phyloP scores from a whole-genome alignment of 2,797 vertebrate species.

The Lateolabrax maculatus region DNA sequence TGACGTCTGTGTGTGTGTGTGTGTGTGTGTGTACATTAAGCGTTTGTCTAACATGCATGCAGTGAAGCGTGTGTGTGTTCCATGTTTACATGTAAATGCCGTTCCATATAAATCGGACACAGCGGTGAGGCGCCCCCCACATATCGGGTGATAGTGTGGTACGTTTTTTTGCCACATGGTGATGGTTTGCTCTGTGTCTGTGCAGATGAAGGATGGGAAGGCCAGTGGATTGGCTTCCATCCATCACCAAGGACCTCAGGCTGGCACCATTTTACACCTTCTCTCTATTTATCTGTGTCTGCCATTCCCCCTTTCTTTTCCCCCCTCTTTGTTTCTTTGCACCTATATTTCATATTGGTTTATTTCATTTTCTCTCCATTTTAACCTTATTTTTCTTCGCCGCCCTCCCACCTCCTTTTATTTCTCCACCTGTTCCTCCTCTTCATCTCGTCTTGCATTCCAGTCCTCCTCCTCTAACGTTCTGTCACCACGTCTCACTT shows the following conservation, averaged over 20 bases:
- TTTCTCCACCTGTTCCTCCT: slow-evolving; percentile 11
- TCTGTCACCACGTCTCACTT: slow-evolving; percentile 13
- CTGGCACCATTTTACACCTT: slow-evolving; percentile 46
- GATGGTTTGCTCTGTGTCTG: slow-evolving; percentile 38
- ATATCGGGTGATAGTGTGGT: slow-evolving; percentile 6
- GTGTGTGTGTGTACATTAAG: slow-evolving; percentile 16
- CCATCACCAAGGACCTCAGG: slow-evolving; percentile 52
- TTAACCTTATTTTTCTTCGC: slow-evolving; percentile 4
- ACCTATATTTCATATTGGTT: neutral
- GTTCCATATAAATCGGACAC: neutral
- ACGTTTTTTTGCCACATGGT: slow-evolving; percentile 32
- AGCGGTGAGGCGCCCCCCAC: neutral
- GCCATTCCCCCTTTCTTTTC: neutral
- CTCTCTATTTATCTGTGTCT: slow-evolving; percentile 23
- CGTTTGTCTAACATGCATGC: slow-evolving; percentile 8
- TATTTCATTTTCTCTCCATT: neutral
- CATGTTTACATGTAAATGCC: neutral
- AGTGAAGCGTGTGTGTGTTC: neutral
- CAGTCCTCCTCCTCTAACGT: neutral
- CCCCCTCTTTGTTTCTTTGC: slow-evolving; percentile 3
- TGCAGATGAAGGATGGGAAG: slow-evolving; percentile 53
- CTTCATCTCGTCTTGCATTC: slow-evolving; percentile 6
- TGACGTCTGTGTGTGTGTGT: slow-evolving; percentile 26
- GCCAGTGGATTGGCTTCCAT: slow-evolving; percentile 56
- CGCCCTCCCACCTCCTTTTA: neutral